phyloP scores from a whole-genome alignment of 2,797 vertebrate genomes.

The Fundulus diaphanus region DNA sequence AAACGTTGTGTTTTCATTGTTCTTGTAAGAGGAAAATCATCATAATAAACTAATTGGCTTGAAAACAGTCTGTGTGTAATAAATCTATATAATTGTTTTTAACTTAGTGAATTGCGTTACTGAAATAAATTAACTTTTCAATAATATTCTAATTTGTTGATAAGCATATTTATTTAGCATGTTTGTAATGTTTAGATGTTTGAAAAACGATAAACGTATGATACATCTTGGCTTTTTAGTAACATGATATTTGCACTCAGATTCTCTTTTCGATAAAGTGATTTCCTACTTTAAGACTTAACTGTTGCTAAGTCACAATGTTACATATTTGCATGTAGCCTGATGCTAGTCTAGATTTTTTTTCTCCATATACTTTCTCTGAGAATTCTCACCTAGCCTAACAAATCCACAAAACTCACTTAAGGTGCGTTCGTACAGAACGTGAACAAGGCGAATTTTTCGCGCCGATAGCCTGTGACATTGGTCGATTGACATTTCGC shows the following conservation, averaged over 20 bases:
- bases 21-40: background rate
- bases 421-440: too few species aligned
- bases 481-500: too few species aligned
- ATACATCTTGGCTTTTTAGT: background rate
- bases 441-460: too few species aligned
- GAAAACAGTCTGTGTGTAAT: background rate
- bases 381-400: too few species aligned
- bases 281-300: background rate
- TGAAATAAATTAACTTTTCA: background rate
- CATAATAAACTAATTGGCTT: background rate
- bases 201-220: too few species aligned
- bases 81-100: background rate
- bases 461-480: too few species aligned
- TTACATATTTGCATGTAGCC: background rate
- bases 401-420: background rate
- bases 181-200: background rate
- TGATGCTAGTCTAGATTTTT: background rate
- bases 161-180: background rate
- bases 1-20: background rate
- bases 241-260: background rate
- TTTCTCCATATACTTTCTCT: background rate
- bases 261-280: background rate
- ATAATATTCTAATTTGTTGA: background rate
- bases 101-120: background rate
- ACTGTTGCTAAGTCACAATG: background rate